Base-by-base conservation (phyloP, 1,140 invertebrate species). In the Agraylea sexmaculata region DNA sequence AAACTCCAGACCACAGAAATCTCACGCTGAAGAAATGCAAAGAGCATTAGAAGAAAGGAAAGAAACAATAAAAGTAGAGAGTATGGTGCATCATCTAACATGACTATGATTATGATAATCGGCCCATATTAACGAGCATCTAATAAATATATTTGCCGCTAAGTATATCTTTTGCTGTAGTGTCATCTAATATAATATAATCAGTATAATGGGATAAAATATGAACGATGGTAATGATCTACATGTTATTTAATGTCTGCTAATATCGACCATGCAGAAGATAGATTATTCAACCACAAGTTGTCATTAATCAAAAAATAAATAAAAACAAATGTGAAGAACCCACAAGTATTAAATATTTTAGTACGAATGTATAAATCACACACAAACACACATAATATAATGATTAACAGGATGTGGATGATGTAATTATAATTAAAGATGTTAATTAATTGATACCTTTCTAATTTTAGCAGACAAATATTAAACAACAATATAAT, bases 401-500 rank as follows among this genome's bases (percentile, higher is more conserved):
- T n/a, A n/a, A n/a, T n/a, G n/a, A n/a, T n/a, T n/a, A n/a, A n/a
- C n/a, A n/a, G n/a, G n/a, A n/a, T n/a, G n/a, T n/a, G n/a, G n/a
- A n/a, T n/a, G n/a, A 33, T 43, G 32, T 39, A 35, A 45, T 45
- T 48, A 45, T 11, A 16, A 21, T 36, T 36, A 30, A n/a, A 31
- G 12, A 34, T 17, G 30, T 29, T 28, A 36, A 38, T 35, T 40
- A 19, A 49, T 43, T 45, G 47, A 45, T 49, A 49, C 45, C 43
- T 42, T 40, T 45, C 46, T 10, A 29, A 44, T 45, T 43, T 41
- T 31, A 42, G 34, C 47, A 43, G 47, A 45, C 47, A 45, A 43
- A 43, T 40, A 49, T 43, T 45, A 49, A 45, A 49, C 47, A 49
- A 43, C 33, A 49, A n/a, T n/a, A n/a, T n/a, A n/a, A n/a, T n/a